Evolutionary conservation across 2,113 vertebrate genomes (phyloP).

Genomic region (Sylvilagus bachmani): DNA sequence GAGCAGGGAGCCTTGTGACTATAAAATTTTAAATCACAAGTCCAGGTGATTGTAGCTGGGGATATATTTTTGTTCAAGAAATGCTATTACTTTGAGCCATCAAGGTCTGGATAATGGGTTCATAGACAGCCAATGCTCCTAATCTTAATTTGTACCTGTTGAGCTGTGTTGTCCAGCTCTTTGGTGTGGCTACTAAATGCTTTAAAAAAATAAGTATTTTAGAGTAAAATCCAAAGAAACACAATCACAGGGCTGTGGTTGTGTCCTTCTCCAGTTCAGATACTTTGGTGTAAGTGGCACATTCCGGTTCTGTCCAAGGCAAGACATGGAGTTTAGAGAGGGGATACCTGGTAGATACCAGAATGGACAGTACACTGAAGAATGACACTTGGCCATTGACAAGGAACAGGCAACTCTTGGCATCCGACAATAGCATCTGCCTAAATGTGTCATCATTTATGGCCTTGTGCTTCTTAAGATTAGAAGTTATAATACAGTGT

Average conservation of each 20-base stretch:
- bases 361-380: not conserved
- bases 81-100: not conserved
- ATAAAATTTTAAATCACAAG: not conserved
- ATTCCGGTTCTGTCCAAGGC: not conserved
- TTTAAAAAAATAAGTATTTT: not conserved
- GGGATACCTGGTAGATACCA: not conserved
- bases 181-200: not conserved
- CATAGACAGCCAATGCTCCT: not conserved
- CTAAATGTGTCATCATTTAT: not conserved
- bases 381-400: no score
- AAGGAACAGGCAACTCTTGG: not conserved
- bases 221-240: not conserved
- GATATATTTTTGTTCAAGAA: slow-evolving; percentile 31
- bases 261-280: not conserved
- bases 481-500: not conserved
- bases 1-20: not conserved
- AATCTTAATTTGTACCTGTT: not conserved
- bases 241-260: not conserved
- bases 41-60: not conserved
- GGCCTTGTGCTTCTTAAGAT: not conserved
- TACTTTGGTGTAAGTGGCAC: not conserved
- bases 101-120: not conserved
- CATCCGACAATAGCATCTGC: not conserved
- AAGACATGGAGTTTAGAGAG: not conserved
- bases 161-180: not conserved